Base-by-base conservation (phyloP, 2,113 vertebrate species). In the Agapornis roseicollis region DNA sequence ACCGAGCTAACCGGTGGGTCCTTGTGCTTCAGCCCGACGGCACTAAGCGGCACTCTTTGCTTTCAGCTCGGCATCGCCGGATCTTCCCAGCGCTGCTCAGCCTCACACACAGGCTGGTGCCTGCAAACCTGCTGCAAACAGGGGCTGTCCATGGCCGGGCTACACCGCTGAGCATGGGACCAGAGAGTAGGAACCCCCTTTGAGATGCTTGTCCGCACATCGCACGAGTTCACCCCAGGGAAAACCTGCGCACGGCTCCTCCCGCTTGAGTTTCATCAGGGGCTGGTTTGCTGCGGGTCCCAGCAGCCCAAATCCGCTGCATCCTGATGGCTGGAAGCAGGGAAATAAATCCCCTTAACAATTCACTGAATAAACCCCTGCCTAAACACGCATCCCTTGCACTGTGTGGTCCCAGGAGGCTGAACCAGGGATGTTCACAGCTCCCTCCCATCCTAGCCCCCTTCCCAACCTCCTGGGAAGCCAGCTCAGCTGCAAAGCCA, bases 1-100 rank as follows among this genome's bases (percentile, higher is more conserved):
- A 12, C 29, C 2, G 7, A 6, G n/a, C 44, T 2, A 65, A 13
- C 17, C 4, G 2, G 2, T 1, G 39, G 16, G 18, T 18, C 19
- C 4, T 19, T 90, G 96, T 37, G 42, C 23, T 91, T 85, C 96
- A 56, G 23, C 29, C 20, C 5, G 0, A 17, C 18, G 7, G 85
- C 95, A 1, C 96, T 93, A 31, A 97, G 96, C 8, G 92, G 95
- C 96, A 95, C 94, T 95, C 76, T 73, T 88, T 3, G 79, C 94
- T 61, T 56, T 39, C 90, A 3, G 46, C 78, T 96, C 74, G 0
- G 76, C 90, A 13, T 24, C 8, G 0, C 83, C 1, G 35, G 7
- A 2, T 28, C 60, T 23, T 47, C 1, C 2, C 85, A 74, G 60
- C 17, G 3, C 41, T 2, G 56, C 42, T n/a, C 80, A 39, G 60